Evolutionary conservation across 2,113 vertebrate genomes (phyloP), one percentile per base, ranked within the genome.

Genomic region (Cryptotis parvus): DNA sequence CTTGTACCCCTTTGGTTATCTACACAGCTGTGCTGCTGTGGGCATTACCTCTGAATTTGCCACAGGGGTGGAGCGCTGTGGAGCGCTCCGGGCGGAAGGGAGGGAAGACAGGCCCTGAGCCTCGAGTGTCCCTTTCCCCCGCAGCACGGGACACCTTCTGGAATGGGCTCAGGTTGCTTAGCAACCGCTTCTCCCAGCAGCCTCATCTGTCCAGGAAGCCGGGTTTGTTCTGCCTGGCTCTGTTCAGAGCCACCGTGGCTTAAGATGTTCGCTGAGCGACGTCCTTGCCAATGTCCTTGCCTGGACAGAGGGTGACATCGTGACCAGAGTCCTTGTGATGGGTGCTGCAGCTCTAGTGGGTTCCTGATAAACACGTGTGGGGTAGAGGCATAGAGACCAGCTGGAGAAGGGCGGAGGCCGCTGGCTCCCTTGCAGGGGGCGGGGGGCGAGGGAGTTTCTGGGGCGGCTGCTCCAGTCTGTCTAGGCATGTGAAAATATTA

Each of bases 111-210:
- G 94, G 94, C 65, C 90, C 41, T 14, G 52, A 29, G 79, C 61
- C 61, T 26, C 15, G 11, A 72, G 66, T 77, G 52, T 84, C 43
- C 22, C 84, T 11, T 49, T 3, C 73, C 90, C 88, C 29, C 35
- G 55, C n/a, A n/a, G n/a, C 95, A 93, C 77, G 89, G 93, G 88
- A 91, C 92, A 86, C 66, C 39, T 83, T 49, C 87, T 39, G 66
- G 94, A 95, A 92, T 20, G 75, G 61, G 31, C 49, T 87, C 31
- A 55, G 74, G 84, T 94, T 96, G 84, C 85, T 84, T 93, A 86
- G 96, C 93, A 95, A 96, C 94, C 12, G 9, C 79, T 79, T 90
- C 88, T 78, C 70, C 70, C 7, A 12, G 87, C 18, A 91, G 77
- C 81, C 90, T 84, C 31, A 81, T 6, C 0, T 10, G 49, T 74